These are phyloP conservation scores for Diplodus puntazzo DNA, from an alignment of 2,797 vertebrate species.

Conservation along the genomic window DNA sequence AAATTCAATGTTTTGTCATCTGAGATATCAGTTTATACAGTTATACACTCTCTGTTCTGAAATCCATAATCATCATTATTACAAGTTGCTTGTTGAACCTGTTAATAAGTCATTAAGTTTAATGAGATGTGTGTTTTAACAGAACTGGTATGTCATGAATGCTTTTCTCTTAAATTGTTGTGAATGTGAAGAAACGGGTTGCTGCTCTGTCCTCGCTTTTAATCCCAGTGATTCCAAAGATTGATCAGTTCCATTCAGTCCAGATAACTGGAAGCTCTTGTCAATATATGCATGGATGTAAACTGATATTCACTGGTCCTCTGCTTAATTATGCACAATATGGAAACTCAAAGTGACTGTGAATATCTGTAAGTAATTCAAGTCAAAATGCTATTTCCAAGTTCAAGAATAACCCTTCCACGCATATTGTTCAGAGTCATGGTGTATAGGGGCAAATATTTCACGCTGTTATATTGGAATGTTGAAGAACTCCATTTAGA, in stretches of 20 bases:
- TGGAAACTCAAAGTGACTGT: background rate
- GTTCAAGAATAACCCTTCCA: background rate
- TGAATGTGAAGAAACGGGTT: background rate
- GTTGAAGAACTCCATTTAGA: background rate
- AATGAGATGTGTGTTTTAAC: background rate
- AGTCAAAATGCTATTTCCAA: background rate
- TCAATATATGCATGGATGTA: constrained; percentile 5
- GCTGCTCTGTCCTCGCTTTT: constrained; percentile 1
- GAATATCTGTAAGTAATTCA: background rate
- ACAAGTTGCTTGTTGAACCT: background rate
- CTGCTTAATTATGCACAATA: constrained; percentile 1
- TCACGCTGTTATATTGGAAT: background rate
- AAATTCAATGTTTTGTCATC: background rate
- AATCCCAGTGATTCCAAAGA: constrained; percentile 1
- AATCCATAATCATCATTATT: background rate
- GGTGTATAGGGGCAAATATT: background rate
- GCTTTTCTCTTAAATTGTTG: background rate
- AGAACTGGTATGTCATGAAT: background rate
- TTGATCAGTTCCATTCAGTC: background rate
- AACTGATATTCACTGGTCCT: background rate
- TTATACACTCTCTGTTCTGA: background rate
- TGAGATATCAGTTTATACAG: background rate
- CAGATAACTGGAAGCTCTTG: background rate
- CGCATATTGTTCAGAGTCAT: background rate
- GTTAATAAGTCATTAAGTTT: background rate